These are phyloP conservation scores for Sarcophaga rosellei DNA, from an alignment of 2,888 invertebrate genomes.

Conservation along the genomic window DNA sequence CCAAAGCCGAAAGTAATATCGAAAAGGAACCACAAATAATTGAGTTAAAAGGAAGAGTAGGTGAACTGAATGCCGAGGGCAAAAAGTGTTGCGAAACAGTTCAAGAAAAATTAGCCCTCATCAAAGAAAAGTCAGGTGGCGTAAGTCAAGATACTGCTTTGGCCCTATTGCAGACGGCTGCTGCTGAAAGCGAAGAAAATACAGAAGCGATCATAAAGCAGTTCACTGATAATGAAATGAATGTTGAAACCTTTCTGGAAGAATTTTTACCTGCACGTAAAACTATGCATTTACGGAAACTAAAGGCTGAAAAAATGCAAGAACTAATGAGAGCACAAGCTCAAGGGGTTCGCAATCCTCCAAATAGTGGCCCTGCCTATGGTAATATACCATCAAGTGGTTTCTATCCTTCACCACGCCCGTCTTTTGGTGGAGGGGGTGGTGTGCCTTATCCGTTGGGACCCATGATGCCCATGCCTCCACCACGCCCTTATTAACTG, in stretches of 20 bases:
- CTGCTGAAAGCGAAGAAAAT: conserved; percentile 96
- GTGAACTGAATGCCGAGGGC: conserved; percentile 86
- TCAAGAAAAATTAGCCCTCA: conserved; percentile 88
- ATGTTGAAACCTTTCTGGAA: conserved; percentile 92
- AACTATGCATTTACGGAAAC: conserved; percentile 90
- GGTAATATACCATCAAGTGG: conserved; percentile 74
- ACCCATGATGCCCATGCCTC: conserved; percentile 92
- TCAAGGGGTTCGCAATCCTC: conserved; percentile 37
- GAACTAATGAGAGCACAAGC: conserved; percentile 84
- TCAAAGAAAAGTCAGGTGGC: conserved; percentile 89
- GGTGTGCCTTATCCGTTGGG: conserved; percentile 82
- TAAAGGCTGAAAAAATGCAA: conserved; percentile 96
- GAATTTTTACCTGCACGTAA: conserved; percentile 90
- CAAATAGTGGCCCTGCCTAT: conserved; percentile 72
- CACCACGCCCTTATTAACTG: conserved; percentile 86
- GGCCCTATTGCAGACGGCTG: conserved; percentile 94
- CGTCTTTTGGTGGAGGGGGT: conserved; percentile 60
- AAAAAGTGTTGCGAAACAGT: conserved; percentile 86
- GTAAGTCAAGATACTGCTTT: conserved; percentile 92
- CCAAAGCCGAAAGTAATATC: conserved; percentile 95
- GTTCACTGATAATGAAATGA: conserved; percentile 86
- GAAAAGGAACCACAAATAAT: conserved; percentile 91
- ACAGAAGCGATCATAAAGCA: conserved; percentile 92
- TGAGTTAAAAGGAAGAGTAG: conserved; percentile 87
- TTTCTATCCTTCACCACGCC: conserved; percentile 73